These are phyloP conservation scores for Paratrypauchen microcephalus DNA, from an alignment of 2,797 vertebrate genomes.

Conservation along the genomic window DNA sequence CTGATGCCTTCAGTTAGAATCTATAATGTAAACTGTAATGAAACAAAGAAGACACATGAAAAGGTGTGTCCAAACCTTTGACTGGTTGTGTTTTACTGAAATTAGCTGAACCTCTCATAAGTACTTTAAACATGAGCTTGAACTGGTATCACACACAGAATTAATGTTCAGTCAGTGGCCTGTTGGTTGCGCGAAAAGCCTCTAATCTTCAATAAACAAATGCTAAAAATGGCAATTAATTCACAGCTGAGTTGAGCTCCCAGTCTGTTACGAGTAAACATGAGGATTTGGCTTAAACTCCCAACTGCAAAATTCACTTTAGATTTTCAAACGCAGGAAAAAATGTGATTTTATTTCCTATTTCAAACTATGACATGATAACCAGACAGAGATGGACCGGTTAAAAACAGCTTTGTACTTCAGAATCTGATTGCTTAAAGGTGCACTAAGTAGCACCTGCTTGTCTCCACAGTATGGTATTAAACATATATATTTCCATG, in stretches of 20 bases:
- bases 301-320: not conserved
- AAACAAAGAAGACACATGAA: too few relatives aligned
- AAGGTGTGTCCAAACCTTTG: too few relatives aligned
- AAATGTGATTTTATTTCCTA: not conserved
- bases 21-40: too few relatives aligned
- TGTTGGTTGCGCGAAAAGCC: not conserved
- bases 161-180: not conserved
- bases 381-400: not conserved
- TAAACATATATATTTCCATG: too few relatives aligned
- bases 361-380: not conserved
- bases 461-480: too few relatives aligned
- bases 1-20: too few relatives aligned
- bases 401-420: not conserved
- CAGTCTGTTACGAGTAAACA: conserved; percentile 6
- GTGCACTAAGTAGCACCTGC: too few relatives aligned
- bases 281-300: not conserved
- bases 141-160: not conserved
- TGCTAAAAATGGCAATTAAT: not conserved
- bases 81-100: not conserved
- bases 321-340: not conserved
- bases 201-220: conserved; percentile 8
- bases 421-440: not conserved
- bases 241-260: conserved; percentile 1
- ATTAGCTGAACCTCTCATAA: conserved; percentile 13
- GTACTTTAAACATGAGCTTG: conserved; percentile 14